Evolutionary conservation across 2,888 invertebrate species (phyloP).

Genomic region (Clistopyga incitator): DNA sequence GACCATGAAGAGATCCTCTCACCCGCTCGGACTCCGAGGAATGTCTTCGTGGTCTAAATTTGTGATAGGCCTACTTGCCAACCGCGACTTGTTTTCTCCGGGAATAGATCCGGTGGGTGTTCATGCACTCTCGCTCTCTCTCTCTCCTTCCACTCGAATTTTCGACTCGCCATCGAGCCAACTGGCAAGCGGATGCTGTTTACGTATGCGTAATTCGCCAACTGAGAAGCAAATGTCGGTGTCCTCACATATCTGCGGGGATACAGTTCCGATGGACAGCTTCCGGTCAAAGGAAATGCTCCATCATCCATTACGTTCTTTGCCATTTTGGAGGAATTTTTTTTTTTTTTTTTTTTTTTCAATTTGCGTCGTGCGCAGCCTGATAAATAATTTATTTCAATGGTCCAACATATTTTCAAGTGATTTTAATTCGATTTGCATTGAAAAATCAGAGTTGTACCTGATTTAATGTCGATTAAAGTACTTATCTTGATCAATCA

Average conservation of each 20-base stretch:
- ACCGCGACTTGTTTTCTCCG: slow-evolving; percentile 63
- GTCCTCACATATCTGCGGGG: slow-evolving; percentile 17
- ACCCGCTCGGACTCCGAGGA: slow-evolving; percentile 42
- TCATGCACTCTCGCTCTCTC: slow-evolving; percentile 40
- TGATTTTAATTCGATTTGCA: background rate
- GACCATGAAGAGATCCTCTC: slow-evolving; percentile 1
- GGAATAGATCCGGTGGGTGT: slow-evolving; percentile 66
- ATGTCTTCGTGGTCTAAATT: slow-evolving; percentile 60
- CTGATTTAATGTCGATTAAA: background rate
- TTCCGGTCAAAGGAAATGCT: slow-evolving; percentile 47
- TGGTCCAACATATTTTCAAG: background rate
- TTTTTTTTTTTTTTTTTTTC: no score
- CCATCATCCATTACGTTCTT: slow-evolving; percentile 7
- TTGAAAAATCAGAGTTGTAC: background rate
- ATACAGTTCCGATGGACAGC: slow-evolving; percentile 38
- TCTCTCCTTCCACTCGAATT: slow-evolving; percentile 24
- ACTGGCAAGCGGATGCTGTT: slow-evolving; percentile 72
- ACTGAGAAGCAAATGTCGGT: slow-evolving; percentile 36
- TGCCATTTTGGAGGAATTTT: background rate
- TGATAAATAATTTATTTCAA: background rate
- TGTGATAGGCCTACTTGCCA: slow-evolving; percentile 63
- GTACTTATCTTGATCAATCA: background rate
- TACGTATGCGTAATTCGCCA: slow-evolving; percentile 68
- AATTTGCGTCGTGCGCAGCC: no score
- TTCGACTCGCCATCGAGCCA: slow-evolving; percentile 59